Evolutionary conservation across 2,113 vertebrate genomes (phyloP).

Genomic region (Lagenorhynchus albirostris): DNA sequence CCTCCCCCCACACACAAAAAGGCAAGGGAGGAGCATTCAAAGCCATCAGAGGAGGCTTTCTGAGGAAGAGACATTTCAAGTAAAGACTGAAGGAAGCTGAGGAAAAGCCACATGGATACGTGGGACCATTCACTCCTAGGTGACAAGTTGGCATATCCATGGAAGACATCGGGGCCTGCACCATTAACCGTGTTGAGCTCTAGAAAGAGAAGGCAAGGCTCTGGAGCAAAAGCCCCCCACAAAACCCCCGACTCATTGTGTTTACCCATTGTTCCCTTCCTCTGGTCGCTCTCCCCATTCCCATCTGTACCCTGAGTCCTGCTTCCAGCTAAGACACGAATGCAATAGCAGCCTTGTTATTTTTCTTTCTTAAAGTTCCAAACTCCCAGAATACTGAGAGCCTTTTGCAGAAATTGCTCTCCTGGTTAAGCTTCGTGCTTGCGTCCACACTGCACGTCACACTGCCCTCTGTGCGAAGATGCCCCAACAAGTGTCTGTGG

Average conservation of each 20-base stretch:
- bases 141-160: too few relatives aligned
- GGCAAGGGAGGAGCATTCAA: not conserved
- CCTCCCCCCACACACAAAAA: not conserved
- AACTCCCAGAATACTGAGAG: not conserved
- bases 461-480: not conserved
- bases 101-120: not conserved
- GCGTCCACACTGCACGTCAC: not conserved
- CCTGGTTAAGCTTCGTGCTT: not conserved
- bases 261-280: not conserved
- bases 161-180: accelerated
- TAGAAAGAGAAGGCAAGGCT: not conserved
- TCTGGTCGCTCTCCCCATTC: not conserved
- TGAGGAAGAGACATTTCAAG: not conserved
- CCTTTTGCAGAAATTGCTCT: not conserved
- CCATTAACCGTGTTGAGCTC: not conserved
- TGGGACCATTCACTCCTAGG: not conserved
- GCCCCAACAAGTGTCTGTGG: not conserved
- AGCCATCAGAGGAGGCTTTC: not conserved
- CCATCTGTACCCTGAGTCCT: not conserved
- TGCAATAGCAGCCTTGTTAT: not conserved
- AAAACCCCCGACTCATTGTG: not conserved
- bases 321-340: not conserved
- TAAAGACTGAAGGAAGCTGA: not conserved
- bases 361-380: not conserved
- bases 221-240: not conserved